Conservation (phyloP, 2,888 invertebrate genomes). For the Caenorhabditis auriculariae region DNA sequence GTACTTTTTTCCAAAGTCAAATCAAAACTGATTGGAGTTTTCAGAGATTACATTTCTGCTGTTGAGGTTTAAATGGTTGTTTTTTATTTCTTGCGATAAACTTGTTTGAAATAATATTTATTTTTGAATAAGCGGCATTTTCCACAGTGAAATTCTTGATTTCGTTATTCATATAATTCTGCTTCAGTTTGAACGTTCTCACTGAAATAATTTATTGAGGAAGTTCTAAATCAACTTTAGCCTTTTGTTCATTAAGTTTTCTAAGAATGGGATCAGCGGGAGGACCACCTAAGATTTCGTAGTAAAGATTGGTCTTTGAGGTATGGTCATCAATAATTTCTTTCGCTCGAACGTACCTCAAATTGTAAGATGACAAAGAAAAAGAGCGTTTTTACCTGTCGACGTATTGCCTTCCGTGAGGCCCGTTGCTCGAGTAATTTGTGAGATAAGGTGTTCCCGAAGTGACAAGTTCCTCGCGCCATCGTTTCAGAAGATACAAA, state of each 20-base stretch:
- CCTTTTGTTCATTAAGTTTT: constrained; percentile 16
- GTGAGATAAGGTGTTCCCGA: constrained; percentile 23
- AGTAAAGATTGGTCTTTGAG: constrained; percentile 20
- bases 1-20: too few species aligned
- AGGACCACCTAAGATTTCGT: constrained; percentile 26
- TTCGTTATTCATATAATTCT: constrained; percentile 22
- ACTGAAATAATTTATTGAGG: constrained; percentile 20
- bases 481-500: constrained; percentile 42
- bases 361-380: too few species aligned
- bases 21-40: too few species aligned
- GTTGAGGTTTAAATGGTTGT: too few species aligned
- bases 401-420: constrained; percentile 46
- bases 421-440: constrained; percentile 40
- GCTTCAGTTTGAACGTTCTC: constrained; percentile 33
- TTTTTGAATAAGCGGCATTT: too few species aligned
- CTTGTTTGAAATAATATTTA: constrained; percentile 2
- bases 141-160: too few species aligned
- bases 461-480: constrained; percentile 32
- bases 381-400: constrained; percentile 38
- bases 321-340: constrained; percentile 24
- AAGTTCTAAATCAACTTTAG: constrained; percentile 13
- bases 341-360: constrained; percentile 34
- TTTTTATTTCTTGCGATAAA: background rate
- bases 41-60: too few species aligned
- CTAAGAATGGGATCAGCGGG: constrained; percentile 3